Evolutionary conservation across 2,888 invertebrate genomes (phyloP).

Genomic region (Agonopterix heracliana): DNA sequence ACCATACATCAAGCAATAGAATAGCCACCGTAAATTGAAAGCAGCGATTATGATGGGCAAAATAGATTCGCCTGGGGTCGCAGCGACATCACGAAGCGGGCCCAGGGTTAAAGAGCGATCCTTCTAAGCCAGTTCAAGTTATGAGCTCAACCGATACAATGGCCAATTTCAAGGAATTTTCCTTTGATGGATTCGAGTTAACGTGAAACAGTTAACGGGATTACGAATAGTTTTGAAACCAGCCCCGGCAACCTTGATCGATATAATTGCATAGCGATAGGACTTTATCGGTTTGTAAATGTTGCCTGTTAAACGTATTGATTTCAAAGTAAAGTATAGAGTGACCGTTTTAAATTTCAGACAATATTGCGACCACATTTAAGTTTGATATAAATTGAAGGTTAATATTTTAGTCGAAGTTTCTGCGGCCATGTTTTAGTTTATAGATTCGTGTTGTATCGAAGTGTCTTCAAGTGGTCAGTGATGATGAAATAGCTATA

Average conservation of each 20-base stretch:
- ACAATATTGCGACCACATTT: too few species aligned
- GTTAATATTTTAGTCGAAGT: constrained; percentile 11
- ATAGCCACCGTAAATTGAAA: constrained; percentile 71
- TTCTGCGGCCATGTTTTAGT: constrained; percentile 8
- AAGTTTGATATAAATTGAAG: neutral
- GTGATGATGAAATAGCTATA: too few species aligned
- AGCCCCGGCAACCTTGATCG: neutral
- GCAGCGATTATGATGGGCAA: constrained; percentile 68
- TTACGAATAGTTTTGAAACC: constrained; percentile 26
- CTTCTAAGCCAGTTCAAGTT: constrained; percentile 56
- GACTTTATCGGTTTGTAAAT: constrained; percentile 14
- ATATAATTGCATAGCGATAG: constrained; percentile 16
- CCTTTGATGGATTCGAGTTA: constrained; percentile 56
- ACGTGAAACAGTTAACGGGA: constrained; percentile 44
- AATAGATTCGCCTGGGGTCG: constrained; percentile 63
- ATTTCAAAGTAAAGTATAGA: too few species aligned
- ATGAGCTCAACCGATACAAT: constrained; percentile 64
- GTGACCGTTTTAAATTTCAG: too few species aligned
- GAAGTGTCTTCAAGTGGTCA: too few species aligned
- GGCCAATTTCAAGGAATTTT: constrained; percentile 66
- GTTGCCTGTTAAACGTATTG: constrained; percentile 4
- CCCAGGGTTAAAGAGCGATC: constrained; percentile 63
- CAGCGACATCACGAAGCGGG: constrained; percentile 63
- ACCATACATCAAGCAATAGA: constrained; percentile 49
- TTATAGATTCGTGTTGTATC: neutral